Conservation (phyloP, 1,140 invertebrate genomes). For the Drosophila miranda region DNA sequence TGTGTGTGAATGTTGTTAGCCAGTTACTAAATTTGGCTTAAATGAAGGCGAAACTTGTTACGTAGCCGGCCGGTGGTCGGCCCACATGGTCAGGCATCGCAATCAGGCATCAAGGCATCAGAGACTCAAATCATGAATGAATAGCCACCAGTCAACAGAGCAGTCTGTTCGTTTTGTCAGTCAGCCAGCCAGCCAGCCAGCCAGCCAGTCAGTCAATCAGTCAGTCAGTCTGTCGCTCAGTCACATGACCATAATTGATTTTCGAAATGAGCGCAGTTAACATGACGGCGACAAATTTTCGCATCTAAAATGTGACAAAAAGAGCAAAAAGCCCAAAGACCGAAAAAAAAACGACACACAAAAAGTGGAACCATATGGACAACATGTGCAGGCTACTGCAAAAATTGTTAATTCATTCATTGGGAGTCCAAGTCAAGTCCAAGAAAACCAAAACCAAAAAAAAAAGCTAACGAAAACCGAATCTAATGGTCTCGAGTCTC, state of each 20-base stretch:
- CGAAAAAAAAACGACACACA: slow-evolving; percentile 18
- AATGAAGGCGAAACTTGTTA: slow-evolving; percentile 79
- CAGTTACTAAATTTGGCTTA: slow-evolving; percentile 79
- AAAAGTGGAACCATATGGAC: slow-evolving; percentile 41
- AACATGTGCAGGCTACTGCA: slow-evolving; percentile 52
- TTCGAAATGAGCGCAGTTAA: slow-evolving; percentile 61
- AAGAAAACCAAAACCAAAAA: background rate
- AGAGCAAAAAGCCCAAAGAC: slow-evolving; percentile 33
- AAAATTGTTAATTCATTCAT: slow-evolving; percentile 55
- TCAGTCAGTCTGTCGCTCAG: slow-evolving; percentile 12
- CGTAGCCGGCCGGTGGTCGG: slow-evolving; percentile 68
- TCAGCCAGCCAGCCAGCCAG: background rate
- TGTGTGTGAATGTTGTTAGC: slow-evolving; percentile 65
- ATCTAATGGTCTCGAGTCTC: slow-evolving; percentile 23
- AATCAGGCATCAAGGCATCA: slow-evolving; percentile 2
- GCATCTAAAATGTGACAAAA: slow-evolving; percentile 57
- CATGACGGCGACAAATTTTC: slow-evolving; percentile 73
- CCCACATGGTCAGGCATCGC: slow-evolving; percentile 55
- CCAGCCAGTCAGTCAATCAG: slow-evolving; percentile 14
- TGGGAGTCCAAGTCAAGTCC: slow-evolving; percentile 15
- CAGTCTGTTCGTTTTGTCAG: slow-evolving; percentile 36
- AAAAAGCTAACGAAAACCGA: slow-evolving; percentile 7
- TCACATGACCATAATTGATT: slow-evolving; percentile 71
- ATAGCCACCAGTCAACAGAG: slow-evolving; percentile 48
- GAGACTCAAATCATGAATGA: slow-evolving; percentile 71